Conservation (phyloP, 2,113 vertebrate genomes). For the Saccopteryx bilineata region DNA sequence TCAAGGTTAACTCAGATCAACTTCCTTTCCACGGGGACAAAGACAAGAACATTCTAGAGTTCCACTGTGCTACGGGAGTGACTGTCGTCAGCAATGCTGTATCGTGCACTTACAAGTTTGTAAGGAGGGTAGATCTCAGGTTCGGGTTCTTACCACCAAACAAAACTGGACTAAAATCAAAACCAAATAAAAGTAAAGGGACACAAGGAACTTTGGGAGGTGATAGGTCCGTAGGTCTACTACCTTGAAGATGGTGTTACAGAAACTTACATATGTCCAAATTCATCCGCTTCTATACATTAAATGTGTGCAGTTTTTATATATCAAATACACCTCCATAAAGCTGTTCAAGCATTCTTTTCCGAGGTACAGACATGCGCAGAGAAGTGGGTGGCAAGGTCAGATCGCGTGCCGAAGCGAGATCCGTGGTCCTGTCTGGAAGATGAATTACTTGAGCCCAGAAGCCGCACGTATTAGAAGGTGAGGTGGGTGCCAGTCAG, state of each 20-base stretch:
- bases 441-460: not conserved
- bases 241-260: not conserved
- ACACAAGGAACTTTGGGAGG: not conserved
- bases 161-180: not conserved
- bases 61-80: fast-evolving
- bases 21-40: not conserved
- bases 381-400: not conserved
- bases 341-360: not conserved
- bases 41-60: not conserved
- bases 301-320: not conserved
- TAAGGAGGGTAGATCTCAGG: not conserved
- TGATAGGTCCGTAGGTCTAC: not conserved
- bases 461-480: not conserved
- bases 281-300: not conserved
- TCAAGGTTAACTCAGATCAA: too few species aligned
- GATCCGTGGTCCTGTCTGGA: not conserved
- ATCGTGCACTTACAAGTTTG: not conserved
- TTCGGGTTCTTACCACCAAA: not conserved
- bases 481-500: not conserved
- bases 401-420: not conserved
- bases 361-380: not conserved
- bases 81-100: fast-evolving
- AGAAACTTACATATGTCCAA: not conserved
- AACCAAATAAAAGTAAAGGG: not conserved
- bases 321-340: not conserved